Conservation (phyloP, 1,140 invertebrate genomes). For the Drosophila chauvacae region DNA sequence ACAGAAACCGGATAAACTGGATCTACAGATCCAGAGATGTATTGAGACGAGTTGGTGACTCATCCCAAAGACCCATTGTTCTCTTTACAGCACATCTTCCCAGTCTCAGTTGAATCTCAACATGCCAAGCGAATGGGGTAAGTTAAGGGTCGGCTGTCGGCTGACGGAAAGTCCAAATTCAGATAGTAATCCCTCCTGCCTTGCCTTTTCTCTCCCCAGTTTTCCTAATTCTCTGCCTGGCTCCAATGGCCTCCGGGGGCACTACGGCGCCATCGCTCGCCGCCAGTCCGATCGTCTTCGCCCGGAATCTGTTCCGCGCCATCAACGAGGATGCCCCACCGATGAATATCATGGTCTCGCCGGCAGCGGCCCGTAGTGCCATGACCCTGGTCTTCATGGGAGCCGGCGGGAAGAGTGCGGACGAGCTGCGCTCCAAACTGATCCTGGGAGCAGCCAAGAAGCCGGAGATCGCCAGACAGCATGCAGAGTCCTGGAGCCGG, state of each 20-base stretch:
- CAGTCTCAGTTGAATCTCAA: slow-evolving; percentile 29
- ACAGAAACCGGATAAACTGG: slow-evolving; percentile 25
- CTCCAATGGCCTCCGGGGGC: slow-evolving; percentile 59
- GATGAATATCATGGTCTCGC: slow-evolving; percentile 50
- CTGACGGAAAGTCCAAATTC: not conserved
- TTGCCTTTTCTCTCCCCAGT: slow-evolving; percentile 1
- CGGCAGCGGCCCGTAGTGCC: slow-evolving; percentile 57
- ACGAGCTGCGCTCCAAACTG: slow-evolving; percentile 50
- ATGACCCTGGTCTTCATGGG: slow-evolving; percentile 68
- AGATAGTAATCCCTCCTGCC: not conserved
- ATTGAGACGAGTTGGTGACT: slow-evolving; percentile 16
- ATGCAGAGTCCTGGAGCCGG: slow-evolving; percentile 50
- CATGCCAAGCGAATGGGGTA: slow-evolving; percentile 47
- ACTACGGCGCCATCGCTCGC: slow-evolving; percentile 35
- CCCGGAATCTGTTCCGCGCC: slow-evolving; percentile 58
- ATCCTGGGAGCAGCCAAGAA: slow-evolving; percentile 47
- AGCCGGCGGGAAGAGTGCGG: slow-evolving; percentile 41
- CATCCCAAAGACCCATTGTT: slow-evolving; percentile 8
- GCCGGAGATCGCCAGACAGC: slow-evolving; percentile 50
- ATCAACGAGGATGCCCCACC: slow-evolving; percentile 27
- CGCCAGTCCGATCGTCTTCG: slow-evolving; percentile 63
- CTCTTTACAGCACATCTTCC: not conserved
- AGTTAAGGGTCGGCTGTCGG: not conserved
- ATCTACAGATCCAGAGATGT: not conserved
- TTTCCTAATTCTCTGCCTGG: slow-evolving; percentile 20